Percentiles rank a stretch among this genome's conserved stretches.
Conservation (phyloP, 2,797 vertebrate genomes). For the Anabas testudineus region DNA sequence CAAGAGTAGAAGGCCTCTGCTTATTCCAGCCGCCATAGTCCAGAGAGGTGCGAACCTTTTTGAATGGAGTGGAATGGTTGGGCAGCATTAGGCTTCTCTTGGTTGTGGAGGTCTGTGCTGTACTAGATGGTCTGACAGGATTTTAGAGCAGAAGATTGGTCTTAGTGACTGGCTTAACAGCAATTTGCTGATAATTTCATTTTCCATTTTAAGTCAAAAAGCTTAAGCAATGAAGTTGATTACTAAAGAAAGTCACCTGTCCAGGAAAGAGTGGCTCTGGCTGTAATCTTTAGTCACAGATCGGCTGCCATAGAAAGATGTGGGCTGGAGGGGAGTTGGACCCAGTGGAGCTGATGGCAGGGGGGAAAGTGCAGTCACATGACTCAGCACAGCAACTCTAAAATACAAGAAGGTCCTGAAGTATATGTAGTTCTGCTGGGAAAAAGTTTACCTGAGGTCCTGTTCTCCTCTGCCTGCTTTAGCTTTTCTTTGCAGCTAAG, state of each 20-base stretch:
- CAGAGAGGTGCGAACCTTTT: slow-evolving; percentile 91
- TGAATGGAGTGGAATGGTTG: slow-evolving; percentile 94
- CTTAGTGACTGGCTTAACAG: neutral
- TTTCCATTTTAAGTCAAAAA: neutral
- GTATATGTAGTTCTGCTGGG: neutral
- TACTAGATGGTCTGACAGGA: slow-evolving; percentile 84
- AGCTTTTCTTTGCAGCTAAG: slow-evolving; percentile 93
- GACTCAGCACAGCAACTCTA: neutral
- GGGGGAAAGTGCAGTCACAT: neutral
- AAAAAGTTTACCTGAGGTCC: slow-evolving; percentile 85
- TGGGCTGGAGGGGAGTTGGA: slow-evolving; percentile 91
- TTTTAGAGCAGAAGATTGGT: neutral
- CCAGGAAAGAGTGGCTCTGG: slow-evolving; percentile 87
- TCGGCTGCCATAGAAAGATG: slow-evolving; percentile 93
- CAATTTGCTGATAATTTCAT: neutral
- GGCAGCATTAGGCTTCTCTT: slow-evolving; percentile 94
- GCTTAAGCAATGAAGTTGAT: neutral
- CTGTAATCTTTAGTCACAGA: slow-evolving; percentile 91
- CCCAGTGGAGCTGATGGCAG: slow-evolving; percentile 81
- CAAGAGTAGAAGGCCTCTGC: slow-evolving; percentile 87
- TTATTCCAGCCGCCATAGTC: slow-evolving; percentile 99
- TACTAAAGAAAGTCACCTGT: slow-evolving; percentile 85
- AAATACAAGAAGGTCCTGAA: neutral
- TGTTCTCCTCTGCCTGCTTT: slow-evolving; percentile 93
- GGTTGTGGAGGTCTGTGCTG: slow-evolving; percentile 85